phyloP scores from a whole-genome alignment of 1,140 invertebrate genomes.

The Dendroctonus ponderosae region DNA sequence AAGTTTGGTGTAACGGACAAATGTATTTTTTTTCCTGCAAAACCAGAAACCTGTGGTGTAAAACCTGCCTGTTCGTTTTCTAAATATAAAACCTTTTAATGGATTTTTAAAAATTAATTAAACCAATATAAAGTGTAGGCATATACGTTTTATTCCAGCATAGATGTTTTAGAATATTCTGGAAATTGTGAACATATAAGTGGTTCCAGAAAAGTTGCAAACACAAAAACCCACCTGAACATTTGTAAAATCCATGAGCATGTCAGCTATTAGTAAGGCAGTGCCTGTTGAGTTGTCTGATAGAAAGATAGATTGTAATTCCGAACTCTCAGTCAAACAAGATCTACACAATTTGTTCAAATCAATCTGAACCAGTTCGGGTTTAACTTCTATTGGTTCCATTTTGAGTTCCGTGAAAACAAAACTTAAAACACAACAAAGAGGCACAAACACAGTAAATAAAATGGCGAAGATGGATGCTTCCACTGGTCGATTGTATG shows the following conservation, averaged over 20 bases:
- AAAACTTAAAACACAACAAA: constrained; percentile 42
- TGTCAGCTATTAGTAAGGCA: constrained; percentile 48
- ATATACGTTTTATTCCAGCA: no score
- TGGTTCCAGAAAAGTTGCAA: background rate
- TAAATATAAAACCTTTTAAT: no score
- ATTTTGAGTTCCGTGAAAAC: constrained; percentile 28
- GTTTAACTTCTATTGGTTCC: constrained; percentile 43
- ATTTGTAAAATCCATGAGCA: constrained; percentile 48
- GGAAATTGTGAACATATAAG: background rate
- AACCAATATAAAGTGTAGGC: no score
- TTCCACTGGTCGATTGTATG: constrained; percentile 51
- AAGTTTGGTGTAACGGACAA: no score
- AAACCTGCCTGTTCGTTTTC: no score
- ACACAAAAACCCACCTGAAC: constrained; percentile 42
- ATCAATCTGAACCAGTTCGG: constrained; percentile 43
- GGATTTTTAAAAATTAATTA: no score
- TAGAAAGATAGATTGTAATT: constrained; percentile 50
- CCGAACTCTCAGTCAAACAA: constrained; percentile 50
- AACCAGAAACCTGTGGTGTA: no score
- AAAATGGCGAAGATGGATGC: constrained; percentile 47
- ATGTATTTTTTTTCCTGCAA: no score
- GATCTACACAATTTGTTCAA: constrained; percentile 51
- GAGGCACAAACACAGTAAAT: constrained; percentile 44
- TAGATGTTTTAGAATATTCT: background rate
- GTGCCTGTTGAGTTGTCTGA: constrained; percentile 46